Conservation (phyloP, 2,797 vertebrate genomes). For the Pangasius mekongensis region DNA sequence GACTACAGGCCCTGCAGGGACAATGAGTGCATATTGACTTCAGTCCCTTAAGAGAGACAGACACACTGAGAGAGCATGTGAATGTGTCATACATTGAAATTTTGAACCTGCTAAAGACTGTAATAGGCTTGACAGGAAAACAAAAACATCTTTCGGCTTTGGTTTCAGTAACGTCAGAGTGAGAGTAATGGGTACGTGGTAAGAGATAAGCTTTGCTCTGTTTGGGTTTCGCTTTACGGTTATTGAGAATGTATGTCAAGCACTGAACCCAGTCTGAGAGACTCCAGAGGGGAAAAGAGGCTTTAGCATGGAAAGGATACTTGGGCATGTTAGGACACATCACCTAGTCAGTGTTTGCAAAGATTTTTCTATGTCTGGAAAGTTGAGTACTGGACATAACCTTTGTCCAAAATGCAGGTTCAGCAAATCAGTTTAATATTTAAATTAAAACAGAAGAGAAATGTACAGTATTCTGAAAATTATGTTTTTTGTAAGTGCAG, state of each 20-base stretch:
- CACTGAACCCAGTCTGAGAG: constrained; percentile 32
- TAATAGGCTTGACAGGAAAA: constrained; percentile 15
- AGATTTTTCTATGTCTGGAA: constrained; percentile 40
- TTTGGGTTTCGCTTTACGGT: constrained; percentile 37
- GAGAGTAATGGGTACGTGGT: constrained; percentile 23
- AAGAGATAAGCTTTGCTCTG: constrained; percentile 24
- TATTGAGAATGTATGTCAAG: constrained; percentile 43
- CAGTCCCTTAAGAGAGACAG: neutral
- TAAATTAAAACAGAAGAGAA: neutral
- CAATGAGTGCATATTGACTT: constrained; percentile 42
- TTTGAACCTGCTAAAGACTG: constrained; percentile 2
- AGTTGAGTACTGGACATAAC: constrained; percentile 24
- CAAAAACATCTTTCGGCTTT: constrained; percentile 18
- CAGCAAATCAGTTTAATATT: neutral
- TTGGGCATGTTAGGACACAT: constrained; percentile 65
- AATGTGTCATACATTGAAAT: neutral
- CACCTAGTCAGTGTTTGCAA: constrained; percentile 31
- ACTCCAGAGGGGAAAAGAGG: constrained; percentile 26
- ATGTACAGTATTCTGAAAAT: neutral
- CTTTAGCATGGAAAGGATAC: constrained; percentile 40
- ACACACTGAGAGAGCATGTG: neutral
- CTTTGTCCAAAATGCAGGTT: constrained; percentile 5
- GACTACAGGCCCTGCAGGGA: constrained; percentile 51
- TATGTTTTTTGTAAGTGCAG: neutral
- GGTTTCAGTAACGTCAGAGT: constrained; percentile 27